Evolutionary conservation across 1,140 invertebrate genomes (phyloP), one percentile per base, ranked within the genome.

Genomic region (Ridgeia piscesae): DNA sequence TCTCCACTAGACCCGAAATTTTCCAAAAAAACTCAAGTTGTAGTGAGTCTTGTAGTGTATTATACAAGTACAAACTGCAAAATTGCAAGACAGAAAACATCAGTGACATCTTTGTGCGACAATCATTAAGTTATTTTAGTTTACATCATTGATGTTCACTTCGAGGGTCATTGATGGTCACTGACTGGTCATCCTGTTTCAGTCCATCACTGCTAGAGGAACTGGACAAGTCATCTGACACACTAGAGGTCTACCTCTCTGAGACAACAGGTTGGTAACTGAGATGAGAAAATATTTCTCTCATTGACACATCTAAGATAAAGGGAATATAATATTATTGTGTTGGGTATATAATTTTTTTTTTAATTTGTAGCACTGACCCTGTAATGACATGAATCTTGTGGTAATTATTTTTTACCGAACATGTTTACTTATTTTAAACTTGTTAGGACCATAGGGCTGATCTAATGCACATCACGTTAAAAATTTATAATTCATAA

Each of bases 191-290:
- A 31, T 77, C 17, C 27, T 77, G 17, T 77, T 77, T 77, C 27
- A 95, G 95, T 34, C 95, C 95, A 34, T 88, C 92, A 34, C 93
- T 96, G 27, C 91, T 95, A 34, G 95, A 95, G 35, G 93, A 95
- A 92, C 92, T 96, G 34, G 93, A 93, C 11, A 92, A 94, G 89
- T 94, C 95, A 33, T 93, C 93, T 34, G 94, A 94, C 33, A n/a
- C 92, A 31, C 91, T 92, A 0, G n/a, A 34, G 8, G 35, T 42
- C 89, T 88, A 93, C 33, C 91, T 88, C 8, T 77, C 58, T 21
- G 58, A 77, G 58, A 77, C 58, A 77, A 21, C 58, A 17, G 58
- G 58, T 77, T 21, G 27, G 58, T 77, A 1, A 77, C 17, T 77
- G 58, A 77, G 58, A 77, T 8, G 58, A 0, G 58, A 9, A 17